phyloP scores from a whole-genome alignment of 2,113 vertebrate genomes.

The Pagrus major region DNA sequence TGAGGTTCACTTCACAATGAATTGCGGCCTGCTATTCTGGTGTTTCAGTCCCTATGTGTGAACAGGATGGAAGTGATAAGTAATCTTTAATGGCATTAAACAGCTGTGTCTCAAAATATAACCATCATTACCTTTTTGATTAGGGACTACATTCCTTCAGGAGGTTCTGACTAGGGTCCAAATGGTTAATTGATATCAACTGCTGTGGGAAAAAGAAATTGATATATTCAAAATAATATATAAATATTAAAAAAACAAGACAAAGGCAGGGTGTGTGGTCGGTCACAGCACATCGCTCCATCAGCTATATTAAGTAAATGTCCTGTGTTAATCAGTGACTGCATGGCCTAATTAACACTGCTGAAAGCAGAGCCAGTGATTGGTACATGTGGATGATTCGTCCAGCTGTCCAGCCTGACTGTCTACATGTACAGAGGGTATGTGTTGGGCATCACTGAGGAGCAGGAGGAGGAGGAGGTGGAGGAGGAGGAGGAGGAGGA shows the following conservation, averaged over 20 bases:
- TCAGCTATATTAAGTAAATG: not conserved
- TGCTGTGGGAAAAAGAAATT: not conserved
- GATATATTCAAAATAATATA: not conserved
- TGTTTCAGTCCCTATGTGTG: not conserved
- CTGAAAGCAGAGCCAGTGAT: not conserved
- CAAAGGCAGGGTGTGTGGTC: not conserved
- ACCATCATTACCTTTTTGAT: not conserved
- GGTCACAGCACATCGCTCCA: not conserved
- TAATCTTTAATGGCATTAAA: not conserved
- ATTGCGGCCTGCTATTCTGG: not conserved
- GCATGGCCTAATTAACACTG: not conserved
- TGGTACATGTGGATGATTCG: not conserved
- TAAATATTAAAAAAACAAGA: not conserved
- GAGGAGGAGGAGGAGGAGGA: slow-evolving; percentile 51
- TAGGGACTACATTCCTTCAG: not conserved
- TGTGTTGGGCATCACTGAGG: slow-evolving; percentile 53
- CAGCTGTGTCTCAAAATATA: no score
- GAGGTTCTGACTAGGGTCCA: not conserved
- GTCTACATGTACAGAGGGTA: not conserved
- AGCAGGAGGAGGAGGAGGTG: slow-evolving; percentile 45
- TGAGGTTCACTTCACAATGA: not conserved
- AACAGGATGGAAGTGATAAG: not conserved
- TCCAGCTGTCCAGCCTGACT: not conserved
- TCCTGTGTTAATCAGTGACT: not conserved
- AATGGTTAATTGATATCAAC: not conserved